Evolutionary conservation across 2,113 vertebrate genomes (phyloP), one percentile per base, ranked within the genome.

Genomic region (Globicephala melas): DNA sequence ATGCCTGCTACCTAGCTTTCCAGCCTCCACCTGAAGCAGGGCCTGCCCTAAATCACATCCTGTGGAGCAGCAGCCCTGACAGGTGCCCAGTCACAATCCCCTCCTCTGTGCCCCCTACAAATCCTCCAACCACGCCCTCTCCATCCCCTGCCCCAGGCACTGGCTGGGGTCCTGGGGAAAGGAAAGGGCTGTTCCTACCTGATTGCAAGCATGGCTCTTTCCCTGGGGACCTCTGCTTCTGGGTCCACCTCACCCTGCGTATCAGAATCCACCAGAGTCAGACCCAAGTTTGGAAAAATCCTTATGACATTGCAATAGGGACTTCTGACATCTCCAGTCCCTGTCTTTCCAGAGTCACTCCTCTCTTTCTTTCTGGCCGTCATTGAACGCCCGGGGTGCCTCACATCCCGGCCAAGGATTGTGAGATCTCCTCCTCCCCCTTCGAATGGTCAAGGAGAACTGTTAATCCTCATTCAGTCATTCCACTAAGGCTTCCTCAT

Each of bases 371-470:
- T 91, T 82, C 62, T 92, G 71, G 41, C 15, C n/a, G 13, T 62
- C 17, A 21, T 0, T 44, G 23, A 89, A 14, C 3, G n/a, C 2
- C 18, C 0, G 0, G 5, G 83, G 10, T 86, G 8, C 7, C 21
- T 67, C 67, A 50, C 8, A 73, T 23, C 41, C 31, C 68, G 73
- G 17, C 31, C 68, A 65, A 13, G n/a, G 21, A 10, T 15, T 67
- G 20, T 53, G 36, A 86, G 23, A 90, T 11, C 5, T 60, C 26
- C 41, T 58, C 7, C 33, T 91, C 31, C 14, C 15, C 36, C 53
- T 28, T 23, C 53, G 17, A 36, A 0, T 23, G 21, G 53, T 91
- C 36, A 77, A 67, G n/a, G 63, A 91, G 80, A 20, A 55, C 4
- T 5, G 11, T 53, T 62, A 50, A 55, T 85, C 20, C 31, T 86